Evolutionary conservation across 2,113 vertebrate genomes (phyloP), one percentile per base, ranked within the genome.

Genomic region (Aptenodytes patagonicus): DNA sequence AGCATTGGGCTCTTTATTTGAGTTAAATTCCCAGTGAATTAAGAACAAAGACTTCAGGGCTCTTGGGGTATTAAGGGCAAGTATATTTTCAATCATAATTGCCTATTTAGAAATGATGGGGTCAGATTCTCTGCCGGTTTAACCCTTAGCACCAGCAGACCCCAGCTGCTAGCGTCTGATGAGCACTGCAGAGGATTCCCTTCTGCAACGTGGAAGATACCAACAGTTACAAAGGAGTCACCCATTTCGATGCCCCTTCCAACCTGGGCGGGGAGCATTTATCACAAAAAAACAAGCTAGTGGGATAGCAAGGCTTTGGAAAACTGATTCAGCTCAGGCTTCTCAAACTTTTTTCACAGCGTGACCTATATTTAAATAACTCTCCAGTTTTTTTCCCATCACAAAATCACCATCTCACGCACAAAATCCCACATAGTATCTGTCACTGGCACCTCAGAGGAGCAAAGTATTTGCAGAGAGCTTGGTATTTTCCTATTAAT

Each of bases 381-480:
- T 87, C 54, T 52, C 44, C 38, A 8, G 22, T 66, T 72, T 90
- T 85, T 69, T 20, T 2, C 29, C 87, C 57, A 49, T 87, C 69
- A 76, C 65, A 89, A 95, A 91, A 91, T 18, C 66, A 81, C 76
- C 72, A 91, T 55, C 83, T 96, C 87, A 65, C 13, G 10, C 84
- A 93, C 40, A 36, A 89, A 95, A 93, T 89, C 94, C 89, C 95
- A 95, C 95, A 71, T 20, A 81, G 93, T 91, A 91, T 86, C 94
- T 95, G 94, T 90, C 94, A 93, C 89, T 66, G 40, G 71, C 83
- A 96, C 89, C 85, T 95, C 91, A 86, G 91, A 93, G 86, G 62
- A 94, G 51, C 32, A 77, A 86, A 93, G 57, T n/a, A 80, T 66
- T 80, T 77, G 54, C 86, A 92, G 64, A 81, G 11, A 89, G 34